Conservation (phyloP, 2,797 vertebrate genomes). For the Sebastes itinus region DNA sequence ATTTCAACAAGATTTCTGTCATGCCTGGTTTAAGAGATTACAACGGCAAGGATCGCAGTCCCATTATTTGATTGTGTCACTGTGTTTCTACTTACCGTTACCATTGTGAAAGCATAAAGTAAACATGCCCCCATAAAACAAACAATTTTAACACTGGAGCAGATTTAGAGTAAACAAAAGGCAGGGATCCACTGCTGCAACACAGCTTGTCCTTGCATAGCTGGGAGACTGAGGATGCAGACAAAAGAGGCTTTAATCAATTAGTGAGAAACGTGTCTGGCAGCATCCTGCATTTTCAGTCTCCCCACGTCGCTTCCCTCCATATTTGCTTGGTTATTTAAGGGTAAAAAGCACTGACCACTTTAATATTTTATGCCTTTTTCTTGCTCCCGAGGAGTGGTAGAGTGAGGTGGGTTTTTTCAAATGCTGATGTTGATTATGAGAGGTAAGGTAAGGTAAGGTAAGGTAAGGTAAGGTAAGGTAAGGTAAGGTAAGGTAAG, state of each 20-base stretch:
- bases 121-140: constrained; percentile 11
- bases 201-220: constrained; percentile 38
- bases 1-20: constrained; percentile 28
- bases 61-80: neutral
- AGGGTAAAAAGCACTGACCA: constrained; percentile 51
- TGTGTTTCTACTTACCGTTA: neutral
- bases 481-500: neutral
- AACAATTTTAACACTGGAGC: constrained; percentile 22
- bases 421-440: constrained; percentile 20
- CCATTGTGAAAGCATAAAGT: neutral
- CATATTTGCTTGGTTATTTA: constrained; percentile 61
- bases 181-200: constrained; percentile 28
- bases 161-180: constrained; percentile 45
- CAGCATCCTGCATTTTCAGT: constrained; percentile 50
- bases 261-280: constrained; percentile 65
- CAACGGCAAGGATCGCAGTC: neutral
- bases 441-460: neutral
- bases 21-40: constrained; percentile 37
- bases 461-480: no score
- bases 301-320: constrained; percentile 30
- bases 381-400: neutral
- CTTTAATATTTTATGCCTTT: constrained; percentile 60
- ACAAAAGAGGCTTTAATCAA: constrained; percentile 68
- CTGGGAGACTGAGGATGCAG: constrained; percentile 37
- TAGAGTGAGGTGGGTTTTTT: neutral